Evolutionary conservation across 1,140 invertebrate genomes (phyloP), one percentile per base, ranked within the genome.

Genomic region (Aplysia californica): DNA sequence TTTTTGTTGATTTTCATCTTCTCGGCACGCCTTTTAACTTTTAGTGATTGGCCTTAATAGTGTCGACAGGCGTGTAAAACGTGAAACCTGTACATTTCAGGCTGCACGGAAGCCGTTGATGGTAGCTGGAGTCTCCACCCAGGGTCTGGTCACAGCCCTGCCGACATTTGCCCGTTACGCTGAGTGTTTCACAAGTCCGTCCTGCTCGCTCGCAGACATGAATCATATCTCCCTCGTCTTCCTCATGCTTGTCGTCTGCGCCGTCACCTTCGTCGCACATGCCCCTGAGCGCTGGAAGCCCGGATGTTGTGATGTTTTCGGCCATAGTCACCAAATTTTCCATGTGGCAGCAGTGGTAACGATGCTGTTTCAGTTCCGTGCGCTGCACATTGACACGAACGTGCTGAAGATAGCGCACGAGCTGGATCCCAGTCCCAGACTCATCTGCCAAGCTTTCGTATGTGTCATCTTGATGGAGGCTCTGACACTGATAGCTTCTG

Each of bases 321-420:
- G 91, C 0, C 89, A 91, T 67, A 89, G 90, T 20, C 91, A 91
- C 80, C 90, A 91, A 65, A 81, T 89, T n/a, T 88, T 91, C 58
- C 91, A 91, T 73, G 78, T 90, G 15, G 71, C 84, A n/a, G 84
- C 86, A 6, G 84, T 90, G 33, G 29, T 87, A 20, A 87, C 86
- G 5, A 88, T 88, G 68, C 78, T 86, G 61, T 72, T 85, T 23
- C 88, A 90, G 76, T 80, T 90, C 56, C 80, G 82, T 61, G 86
- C 79, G 6, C 84, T 82, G 10, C 64, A 80, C 20, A 69, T 76
- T 23, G 86, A 86, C 41, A 67, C 78, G 18, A 44, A 71, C 39
- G 2, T 35, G 10, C 41, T 33, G 15, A 26, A 20, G 18, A 61
- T 41, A 10, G 35, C 21, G 2, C 31, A 38, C 38, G 21, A 73